Conservation (phyloP, 1,140 invertebrate species). For the Bombus impatiens region DNA sequence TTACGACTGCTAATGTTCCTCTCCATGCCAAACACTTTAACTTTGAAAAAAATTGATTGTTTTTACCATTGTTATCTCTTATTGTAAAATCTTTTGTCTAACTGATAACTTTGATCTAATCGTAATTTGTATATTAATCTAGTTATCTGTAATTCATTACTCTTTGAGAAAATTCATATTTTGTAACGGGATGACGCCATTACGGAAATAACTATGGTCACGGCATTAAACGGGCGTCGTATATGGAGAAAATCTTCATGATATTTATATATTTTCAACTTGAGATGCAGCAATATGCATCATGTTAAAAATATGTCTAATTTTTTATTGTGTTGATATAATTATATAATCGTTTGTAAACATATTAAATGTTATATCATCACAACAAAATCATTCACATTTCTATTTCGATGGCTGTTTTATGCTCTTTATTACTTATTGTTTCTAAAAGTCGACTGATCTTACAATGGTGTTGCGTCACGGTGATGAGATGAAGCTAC, state of each 20-base stretch:
- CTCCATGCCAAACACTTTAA: neutral
- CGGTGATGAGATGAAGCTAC: constrained; percentile 28
- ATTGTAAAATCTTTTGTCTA: neutral
- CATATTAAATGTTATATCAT: neutral
- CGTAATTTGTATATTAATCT: neutral
- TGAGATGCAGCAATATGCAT: no score
- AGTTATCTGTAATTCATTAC: neutral
- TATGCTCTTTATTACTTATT: neutral
- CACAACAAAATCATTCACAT: neutral
- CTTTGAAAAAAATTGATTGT: constrained; percentile 20
- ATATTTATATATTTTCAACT: constrained; percentile 26
- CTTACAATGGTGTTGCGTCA: constrained; percentile 30
- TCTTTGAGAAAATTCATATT: constrained; percentile 38
- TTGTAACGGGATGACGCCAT: constrained; percentile 59
- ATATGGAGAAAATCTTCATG: constrained; percentile 47
- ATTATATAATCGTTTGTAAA: neutral
- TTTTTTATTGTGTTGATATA: neutral
- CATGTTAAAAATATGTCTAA: neutral
- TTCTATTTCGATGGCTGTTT: neutral
- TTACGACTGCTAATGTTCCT: neutral
- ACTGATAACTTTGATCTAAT: neutral
- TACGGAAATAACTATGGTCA: constrained; percentile 60
- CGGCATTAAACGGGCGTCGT: constrained; percentile 49
- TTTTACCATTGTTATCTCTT: neutral
- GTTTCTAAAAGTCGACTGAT: constrained; percentile 23